A percentile compares a stretch with the other conserved stretches of the same genome.
Evolutionary conservation across 2,888 invertebrate genomes (phyloP).

Genomic region (Netelia fuscicornis): DNA sequence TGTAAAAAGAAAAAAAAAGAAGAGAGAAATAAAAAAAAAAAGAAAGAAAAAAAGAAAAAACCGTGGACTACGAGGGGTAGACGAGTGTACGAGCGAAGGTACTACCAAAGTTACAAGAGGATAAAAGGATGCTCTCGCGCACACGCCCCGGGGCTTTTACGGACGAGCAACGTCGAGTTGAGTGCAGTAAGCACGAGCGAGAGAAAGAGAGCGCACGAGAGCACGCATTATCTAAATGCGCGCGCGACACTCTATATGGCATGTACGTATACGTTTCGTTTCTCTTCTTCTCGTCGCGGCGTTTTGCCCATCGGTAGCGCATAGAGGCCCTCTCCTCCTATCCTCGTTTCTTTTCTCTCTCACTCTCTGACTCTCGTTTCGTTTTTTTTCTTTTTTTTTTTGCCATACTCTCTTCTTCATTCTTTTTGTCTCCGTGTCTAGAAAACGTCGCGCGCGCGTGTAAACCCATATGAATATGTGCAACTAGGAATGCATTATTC

Average conservation of each 20-base stretch:
- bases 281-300: slow-evolving; percentile 22
- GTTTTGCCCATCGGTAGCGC: slow-evolving; percentile 56
- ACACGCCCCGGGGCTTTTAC: slow-evolving; percentile 81
- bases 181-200: slow-evolving; percentile 68
- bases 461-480: background rate
- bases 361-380: slow-evolving; percentile 22
- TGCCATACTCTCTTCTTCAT: background rate
- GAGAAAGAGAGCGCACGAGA: slow-evolving; percentile 72
- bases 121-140: slow-evolving; percentile 82
- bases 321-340: slow-evolving; percentile 44
- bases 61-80: slow-evolving; percentile 11
- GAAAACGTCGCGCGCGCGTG: background rate
- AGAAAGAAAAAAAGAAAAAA: background rate
- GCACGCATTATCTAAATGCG: slow-evolving; percentile 83
- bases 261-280: slow-evolving; percentile 38
- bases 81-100: slow-evolving; percentile 71
- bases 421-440: slow-evolving; percentile 45
- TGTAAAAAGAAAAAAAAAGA: slow-evolving; percentile 9
- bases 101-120: slow-evolving; percentile 82
- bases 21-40: slow-evolving; percentile 31
- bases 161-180: slow-evolving; percentile 69
- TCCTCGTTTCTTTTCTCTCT: slow-evolving; percentile 41
- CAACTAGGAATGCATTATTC: slow-evolving; percentile 2
- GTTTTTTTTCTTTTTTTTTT: background rate
- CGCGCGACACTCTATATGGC: slow-evolving; percentile 80